phyloP scores from a whole-genome alignment of 2,888 invertebrate genomes.

The Julus scandinavius region DNA sequence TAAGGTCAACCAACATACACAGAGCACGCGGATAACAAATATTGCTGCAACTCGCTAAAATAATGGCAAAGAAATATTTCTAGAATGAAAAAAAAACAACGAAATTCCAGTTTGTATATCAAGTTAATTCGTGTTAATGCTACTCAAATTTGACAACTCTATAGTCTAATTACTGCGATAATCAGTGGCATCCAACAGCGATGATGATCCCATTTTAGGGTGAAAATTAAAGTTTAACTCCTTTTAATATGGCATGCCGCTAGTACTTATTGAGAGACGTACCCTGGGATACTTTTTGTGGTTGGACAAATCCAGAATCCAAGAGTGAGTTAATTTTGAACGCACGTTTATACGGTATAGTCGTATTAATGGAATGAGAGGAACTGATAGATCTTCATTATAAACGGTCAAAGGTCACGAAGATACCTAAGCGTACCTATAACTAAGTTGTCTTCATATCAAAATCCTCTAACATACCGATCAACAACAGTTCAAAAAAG shows the following conservation, averaged over 20 bases:
- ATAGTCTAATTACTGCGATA: constrained; percentile 22
- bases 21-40: neutral
- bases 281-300: neutral
- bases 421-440: neutral
- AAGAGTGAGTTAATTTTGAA: neutral
- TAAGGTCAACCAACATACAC: neutral
- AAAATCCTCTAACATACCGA: neutral
- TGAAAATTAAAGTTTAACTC: constrained; percentile 21
- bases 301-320: neutral
- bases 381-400: constrained; percentile 17
- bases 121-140: constrained; percentile 27
- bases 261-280: neutral
- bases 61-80: neutral
- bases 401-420: neutral
- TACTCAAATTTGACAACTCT: constrained; percentile 20
- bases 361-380: constrained; percentile 12
- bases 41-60: neutral
- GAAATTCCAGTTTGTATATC: constrained; percentile 4
- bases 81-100: neutral
- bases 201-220: constrained; percentile 27
- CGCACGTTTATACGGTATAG: neutral
- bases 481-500: neutral
- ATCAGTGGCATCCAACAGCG: neutral
- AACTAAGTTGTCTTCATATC: constrained; percentile 21
- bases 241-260: neutral